phyloP scores from a whole-genome alignment of 2,888 invertebrate species.

The Eristalis tenax region DNA sequence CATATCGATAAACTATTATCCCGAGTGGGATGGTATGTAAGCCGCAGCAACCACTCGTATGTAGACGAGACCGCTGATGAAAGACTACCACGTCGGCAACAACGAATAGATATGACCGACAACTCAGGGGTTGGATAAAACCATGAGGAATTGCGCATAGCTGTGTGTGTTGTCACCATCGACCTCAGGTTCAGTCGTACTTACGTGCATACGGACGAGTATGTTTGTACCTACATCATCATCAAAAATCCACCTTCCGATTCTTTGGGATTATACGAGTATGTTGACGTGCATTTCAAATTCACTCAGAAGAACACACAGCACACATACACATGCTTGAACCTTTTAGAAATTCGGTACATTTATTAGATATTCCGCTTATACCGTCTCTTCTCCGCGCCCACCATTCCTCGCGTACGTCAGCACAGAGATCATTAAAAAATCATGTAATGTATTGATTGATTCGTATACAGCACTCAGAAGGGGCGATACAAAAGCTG shows the following conservation, averaged over 20 bases:
- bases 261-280: constrained; percentile 5
- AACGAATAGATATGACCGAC: not conserved
- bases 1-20: constrained; percentile 43
- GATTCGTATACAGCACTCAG: constrained; percentile 30
- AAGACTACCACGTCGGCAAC: constrained; percentile 10
- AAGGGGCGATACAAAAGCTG: not conserved
- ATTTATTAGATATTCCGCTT: constrained; percentile 63
- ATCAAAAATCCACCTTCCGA: not conserved
- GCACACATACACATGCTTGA: not conserved
- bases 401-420: not conserved
- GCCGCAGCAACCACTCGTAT: constrained; percentile 23
- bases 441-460: constrained; percentile 64
- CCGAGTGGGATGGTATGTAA: constrained; percentile 6
- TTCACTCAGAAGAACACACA: constrained; percentile 52
- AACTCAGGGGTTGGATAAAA: not conserved
- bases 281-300: constrained; percentile 61
- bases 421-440: constrained; percentile 54
- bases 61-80: not conserved
- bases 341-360: constrained; percentile 65
- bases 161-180: constrained; percentile 44
- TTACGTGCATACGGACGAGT: not conserved
- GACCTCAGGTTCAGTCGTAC: constrained; percentile 47
- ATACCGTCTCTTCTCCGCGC: constrained; percentile 31
- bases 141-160: not conserved
- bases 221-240: no score